A percentile compares a stretch with the other conserved stretches of the same genome.
Conservation (phyloP, 2,797 vertebrate species). For the Picus viridis region DNA sequence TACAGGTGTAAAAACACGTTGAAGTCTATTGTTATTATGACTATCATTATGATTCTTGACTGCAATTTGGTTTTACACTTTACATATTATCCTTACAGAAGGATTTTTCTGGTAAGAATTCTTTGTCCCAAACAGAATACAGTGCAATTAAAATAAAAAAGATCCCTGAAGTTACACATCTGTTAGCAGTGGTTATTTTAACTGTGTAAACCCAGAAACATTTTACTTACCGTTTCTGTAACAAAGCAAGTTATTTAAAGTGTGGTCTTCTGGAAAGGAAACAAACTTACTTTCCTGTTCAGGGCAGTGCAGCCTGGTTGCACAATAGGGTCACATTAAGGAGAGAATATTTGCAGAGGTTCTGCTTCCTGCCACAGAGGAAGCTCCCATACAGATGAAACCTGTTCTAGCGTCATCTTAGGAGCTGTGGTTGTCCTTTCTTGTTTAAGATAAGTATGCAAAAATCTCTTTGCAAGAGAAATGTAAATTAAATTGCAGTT, state of each 20-base stretch:
- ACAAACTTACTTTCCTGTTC: constrained; percentile 11
- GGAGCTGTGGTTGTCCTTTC: not conserved
- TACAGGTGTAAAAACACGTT: not conserved
- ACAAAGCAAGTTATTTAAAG: not conserved
- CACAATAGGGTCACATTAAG: constrained; percentile 22
- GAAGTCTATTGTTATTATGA: not conserved
- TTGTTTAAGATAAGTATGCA: not conserved
- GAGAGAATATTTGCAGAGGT: not conserved
- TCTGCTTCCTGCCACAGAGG: constrained; percentile 42
- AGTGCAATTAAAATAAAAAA: not conserved
- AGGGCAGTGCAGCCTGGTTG: constrained; percentile 3
- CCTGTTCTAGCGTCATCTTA: not conserved
- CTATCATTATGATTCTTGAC: not conserved
- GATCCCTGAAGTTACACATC: not conserved
- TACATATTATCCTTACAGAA: not conserved
- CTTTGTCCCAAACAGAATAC: not conserved
- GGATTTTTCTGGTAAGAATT: not conserved
- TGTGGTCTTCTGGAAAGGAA: not conserved
- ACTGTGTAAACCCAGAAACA: not conserved
- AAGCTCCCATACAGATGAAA: constrained; percentile 11
- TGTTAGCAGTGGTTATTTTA: not conserved
- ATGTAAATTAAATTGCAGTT: not conserved
- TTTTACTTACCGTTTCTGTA: not conserved
- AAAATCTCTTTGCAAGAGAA: not conserved
- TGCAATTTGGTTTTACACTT: not conserved